Evolutionary conservation across 2,888 invertebrate genomes (phyloP).

Genomic region (Pedicia rivosa): DNA sequence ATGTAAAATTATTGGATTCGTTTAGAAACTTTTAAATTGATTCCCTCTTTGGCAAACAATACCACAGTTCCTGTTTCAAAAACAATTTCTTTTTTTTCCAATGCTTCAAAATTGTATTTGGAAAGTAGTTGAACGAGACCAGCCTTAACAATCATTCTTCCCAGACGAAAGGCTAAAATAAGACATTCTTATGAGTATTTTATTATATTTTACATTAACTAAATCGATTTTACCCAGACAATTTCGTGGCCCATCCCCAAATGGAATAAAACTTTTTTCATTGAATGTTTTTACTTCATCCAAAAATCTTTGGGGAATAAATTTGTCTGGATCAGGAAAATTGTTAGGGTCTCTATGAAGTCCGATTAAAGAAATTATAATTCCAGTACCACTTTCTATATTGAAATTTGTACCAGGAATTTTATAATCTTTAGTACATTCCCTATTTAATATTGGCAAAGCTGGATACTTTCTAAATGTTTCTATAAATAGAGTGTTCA

Average conservation of each 20-base stretch:
- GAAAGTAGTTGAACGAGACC: slow-evolving; percentile 21
- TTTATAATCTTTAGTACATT: slow-evolving; percentile 24
- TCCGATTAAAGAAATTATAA: slow-evolving; percentile 27
- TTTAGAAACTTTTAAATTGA: slow-evolving; percentile 19
- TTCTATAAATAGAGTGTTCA: too few species aligned
- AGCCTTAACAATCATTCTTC: slow-evolving; percentile 23
- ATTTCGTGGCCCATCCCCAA: slow-evolving; percentile 27
- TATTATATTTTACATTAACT: not conserved
- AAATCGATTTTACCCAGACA: slow-evolving; percentile 22
- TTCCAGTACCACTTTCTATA: slow-evolving; percentile 24
- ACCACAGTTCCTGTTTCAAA: slow-evolving; percentile 20
- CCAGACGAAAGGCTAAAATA: slow-evolving; percentile 15
- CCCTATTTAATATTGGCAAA: slow-evolving; percentile 26
- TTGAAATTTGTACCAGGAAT: slow-evolving; percentile 22
- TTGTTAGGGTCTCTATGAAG: slow-evolving; percentile 29
- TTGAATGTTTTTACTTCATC: slow-evolving; percentile 19
- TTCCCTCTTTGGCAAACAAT: slow-evolving; percentile 21
- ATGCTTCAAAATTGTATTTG: slow-evolving; percentile 19
- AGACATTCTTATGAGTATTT: not conserved
- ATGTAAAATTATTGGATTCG: too few species aligned
- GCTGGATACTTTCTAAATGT: slow-evolving; percentile 31
- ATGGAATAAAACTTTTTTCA: slow-evolving; percentile 23
- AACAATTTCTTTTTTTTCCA: slow-evolving; percentile 18
- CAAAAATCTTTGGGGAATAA: slow-evolving; percentile 30
- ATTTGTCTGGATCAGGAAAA: slow-evolving; percentile 29